Conservation (phyloP, 2,888 invertebrate species). For the Eristalis arbustorum region DNA sequence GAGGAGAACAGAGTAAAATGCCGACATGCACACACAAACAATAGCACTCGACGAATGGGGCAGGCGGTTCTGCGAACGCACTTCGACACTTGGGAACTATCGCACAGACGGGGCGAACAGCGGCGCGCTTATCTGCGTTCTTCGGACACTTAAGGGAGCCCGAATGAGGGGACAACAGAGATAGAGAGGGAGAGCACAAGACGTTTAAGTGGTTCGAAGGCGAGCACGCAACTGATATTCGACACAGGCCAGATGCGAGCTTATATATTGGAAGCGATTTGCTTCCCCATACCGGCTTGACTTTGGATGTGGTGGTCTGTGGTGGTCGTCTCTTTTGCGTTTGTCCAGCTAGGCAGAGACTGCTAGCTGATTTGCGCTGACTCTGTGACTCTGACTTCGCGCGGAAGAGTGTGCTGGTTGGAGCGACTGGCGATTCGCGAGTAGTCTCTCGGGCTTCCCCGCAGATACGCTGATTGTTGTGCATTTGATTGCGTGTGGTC, state of each 20-base stretch:
- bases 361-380: constrained; percentile 9
- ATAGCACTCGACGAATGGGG: neutral
- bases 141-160: constrained; percentile 13
- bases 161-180: neutral
- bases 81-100: neutral
- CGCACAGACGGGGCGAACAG: neutral
- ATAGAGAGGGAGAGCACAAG: neutral
- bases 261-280: constrained; percentile 52
- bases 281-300: neutral
- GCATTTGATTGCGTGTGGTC: constrained; percentile 15
- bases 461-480: neutral
- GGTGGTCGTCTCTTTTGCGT: neutral
- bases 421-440: neutral
- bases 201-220: constrained; percentile 58
- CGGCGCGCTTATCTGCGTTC: neutral
- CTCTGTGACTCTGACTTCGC: too few species aligned
- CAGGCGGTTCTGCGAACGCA: neutral
- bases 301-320: neutral
- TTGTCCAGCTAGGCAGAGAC: neutral
- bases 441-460: neutral
- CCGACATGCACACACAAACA: neutral
- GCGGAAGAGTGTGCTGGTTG: neutral
- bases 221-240: constrained; percentile 56
- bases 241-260: constrained; percentile 30
- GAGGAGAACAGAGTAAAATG: neutral